These are phyloP conservation scores for Bombus waltoni DNA, from an alignment of 1,140 invertebrate species.

Conservation along the genomic window DNA sequence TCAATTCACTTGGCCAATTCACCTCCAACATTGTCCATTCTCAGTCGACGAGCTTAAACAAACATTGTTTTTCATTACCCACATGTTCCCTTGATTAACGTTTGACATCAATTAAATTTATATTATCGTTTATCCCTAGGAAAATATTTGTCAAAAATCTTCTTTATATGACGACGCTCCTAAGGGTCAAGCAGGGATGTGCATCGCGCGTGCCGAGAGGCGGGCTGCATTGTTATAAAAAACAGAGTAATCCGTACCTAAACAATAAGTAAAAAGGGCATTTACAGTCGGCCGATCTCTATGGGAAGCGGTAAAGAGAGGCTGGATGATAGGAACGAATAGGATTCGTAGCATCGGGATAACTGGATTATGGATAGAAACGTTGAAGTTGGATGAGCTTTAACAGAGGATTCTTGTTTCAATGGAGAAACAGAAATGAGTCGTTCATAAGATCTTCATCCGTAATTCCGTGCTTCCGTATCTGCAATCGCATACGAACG, in stretches of 20 bases:
- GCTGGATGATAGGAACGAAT: background rate
- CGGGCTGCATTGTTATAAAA: slow-evolving; percentile 76
- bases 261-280: slow-evolving; percentile 79
- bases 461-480: background rate
- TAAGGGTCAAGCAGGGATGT: slow-evolving; percentile 59
- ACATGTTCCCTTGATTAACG: background rate
- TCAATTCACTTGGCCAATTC: slow-evolving; percentile 25
- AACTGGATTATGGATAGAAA: slow-evolving; percentile 11
- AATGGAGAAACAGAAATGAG: background rate
- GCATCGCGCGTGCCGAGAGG: slow-evolving; percentile 78
- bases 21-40: slow-evolving; percentile 5
- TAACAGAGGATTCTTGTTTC: background rate
- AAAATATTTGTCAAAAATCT: slow-evolving; percentile 5
- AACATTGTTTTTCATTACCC: slow-evolving; percentile 1
- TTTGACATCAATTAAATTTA: background rate
- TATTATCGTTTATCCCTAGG: background rate
- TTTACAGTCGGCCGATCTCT: slow-evolving; percentile 79
- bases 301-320: slow-evolving; percentile 2
- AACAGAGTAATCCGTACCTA: slow-evolving; percentile 82
- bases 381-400: slow-evolving; percentile 37
- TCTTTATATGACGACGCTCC: slow-evolving; percentile 55
- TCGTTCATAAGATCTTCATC: background rate
- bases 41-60: slow-evolving; percentile 19
- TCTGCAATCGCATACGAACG: background rate
- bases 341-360: background rate